Evolutionary conservation across 2,113 vertebrate genomes (phyloP).

Genomic region (Lonchura striata): DNA sequence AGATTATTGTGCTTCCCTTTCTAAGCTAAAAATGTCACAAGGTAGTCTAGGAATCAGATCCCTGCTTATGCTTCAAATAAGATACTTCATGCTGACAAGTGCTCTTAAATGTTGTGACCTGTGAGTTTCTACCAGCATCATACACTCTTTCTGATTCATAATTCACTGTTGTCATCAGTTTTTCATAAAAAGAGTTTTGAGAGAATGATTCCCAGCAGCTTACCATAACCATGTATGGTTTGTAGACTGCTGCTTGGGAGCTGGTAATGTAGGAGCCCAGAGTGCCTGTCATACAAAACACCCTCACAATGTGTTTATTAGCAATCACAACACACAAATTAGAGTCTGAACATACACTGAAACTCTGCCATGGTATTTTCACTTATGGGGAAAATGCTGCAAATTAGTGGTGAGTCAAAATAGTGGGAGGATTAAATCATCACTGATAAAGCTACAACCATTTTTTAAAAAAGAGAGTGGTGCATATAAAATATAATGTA

Average conservation of each 20-base stretch:
- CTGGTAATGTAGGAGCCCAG: not conserved
- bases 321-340: not conserved
- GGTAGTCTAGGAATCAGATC: not conserved
- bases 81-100: not conserved
- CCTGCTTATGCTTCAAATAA: not conserved
- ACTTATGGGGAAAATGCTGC: not conserved
- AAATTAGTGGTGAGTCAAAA: not conserved
- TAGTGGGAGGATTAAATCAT: not conserved
- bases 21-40: not conserved
- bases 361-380: not conserved
- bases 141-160: not conserved
- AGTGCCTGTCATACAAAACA: not conserved
- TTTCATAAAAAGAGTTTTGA: not conserved
- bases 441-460: not conserved
- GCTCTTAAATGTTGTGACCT: not conserved
- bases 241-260: not conserved
- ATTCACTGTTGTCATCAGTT: not conserved
- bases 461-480: not conserved
- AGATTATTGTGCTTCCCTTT: not conserved
- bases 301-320: not conserved
- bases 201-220: not conserved
- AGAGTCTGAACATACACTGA: not conserved
- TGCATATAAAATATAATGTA: not conserved
- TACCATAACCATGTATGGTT: not conserved
- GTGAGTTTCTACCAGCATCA: not conserved